Evolutionary conservation across 2,888 invertebrate genomes (phyloP).

Genomic region (Monoplex corrugatus): DNA sequence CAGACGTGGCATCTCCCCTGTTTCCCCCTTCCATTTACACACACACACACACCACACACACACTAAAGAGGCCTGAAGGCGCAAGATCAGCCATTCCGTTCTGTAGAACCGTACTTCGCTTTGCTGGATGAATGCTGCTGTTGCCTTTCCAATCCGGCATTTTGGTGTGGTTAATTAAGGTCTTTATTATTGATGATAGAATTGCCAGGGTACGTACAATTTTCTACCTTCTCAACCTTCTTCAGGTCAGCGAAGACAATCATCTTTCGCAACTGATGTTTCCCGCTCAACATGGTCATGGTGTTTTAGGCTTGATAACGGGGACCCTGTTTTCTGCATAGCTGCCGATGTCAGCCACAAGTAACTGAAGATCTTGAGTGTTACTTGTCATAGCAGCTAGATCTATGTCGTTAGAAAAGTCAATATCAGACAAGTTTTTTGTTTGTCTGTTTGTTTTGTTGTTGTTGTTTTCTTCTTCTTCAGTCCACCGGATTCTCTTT

Average conservation of each 20-base stretch:
- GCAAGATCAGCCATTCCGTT: no score
- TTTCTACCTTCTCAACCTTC: neutral
- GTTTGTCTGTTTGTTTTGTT: no score
- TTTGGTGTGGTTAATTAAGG: neutral
- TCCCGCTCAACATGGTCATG: neutral
- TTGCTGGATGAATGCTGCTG: neutral
- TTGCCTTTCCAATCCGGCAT: neutral
- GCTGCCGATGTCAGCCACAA: neutral
- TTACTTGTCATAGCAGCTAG: neutral
- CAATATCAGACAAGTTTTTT: neutral
- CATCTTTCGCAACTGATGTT: neutral
- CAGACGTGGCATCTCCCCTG: no score
- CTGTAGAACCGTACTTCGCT: no score
- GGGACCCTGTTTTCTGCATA: neutral
- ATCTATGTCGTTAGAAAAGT: neutral
- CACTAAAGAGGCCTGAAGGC: no score
- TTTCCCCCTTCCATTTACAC: no score
- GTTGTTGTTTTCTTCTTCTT: no score
- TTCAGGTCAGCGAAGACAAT: neutral
- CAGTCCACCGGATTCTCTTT: neutral
- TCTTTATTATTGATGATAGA: neutral
- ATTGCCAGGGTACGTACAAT: neutral
- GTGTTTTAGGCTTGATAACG: neutral
- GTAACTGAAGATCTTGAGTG: neutral
- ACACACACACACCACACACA: no score